These are phyloP conservation scores for Danaus melanippus DNA, from an alignment of 1,140 invertebrate genomes.

Conservation along the genomic window DNA sequence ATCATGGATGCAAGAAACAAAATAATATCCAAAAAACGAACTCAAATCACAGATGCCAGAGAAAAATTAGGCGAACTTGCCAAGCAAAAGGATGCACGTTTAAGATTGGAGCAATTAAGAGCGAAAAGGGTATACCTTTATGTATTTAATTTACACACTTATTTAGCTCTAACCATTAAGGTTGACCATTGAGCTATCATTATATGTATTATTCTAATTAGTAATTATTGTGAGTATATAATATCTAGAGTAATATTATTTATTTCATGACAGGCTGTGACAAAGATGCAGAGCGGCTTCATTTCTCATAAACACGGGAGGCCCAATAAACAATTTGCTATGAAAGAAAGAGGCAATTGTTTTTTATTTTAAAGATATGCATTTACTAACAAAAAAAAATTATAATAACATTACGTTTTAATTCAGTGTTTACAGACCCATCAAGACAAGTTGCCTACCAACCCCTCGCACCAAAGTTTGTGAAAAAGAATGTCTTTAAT, in stretches of 20 bases:
- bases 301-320: no score
- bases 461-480: conserved; percentile 21
- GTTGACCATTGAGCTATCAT: no score
- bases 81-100: conserved; percentile 77
- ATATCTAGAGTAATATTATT: no score
- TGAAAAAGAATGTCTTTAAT: conserved; percentile 25
- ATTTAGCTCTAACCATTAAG: no score
- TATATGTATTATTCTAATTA: background rate
- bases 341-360: conserved; percentile 16
- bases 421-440: conserved; percentile 51
- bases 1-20: conserved; percentile 76
- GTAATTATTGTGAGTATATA: background rate
- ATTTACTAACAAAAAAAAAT: conserved; percentile 5
- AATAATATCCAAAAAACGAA: conserved; percentile 79
- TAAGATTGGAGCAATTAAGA: conserved; percentile 75
- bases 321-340: conserved; percentile 3
- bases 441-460: conserved; percentile 57
- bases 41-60: conserved; percentile 77
- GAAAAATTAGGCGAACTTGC: conserved; percentile 78
- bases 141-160: conserved; percentile 1
- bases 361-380: conserved; percentile 7
- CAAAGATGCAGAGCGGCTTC: no score
- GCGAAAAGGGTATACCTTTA: conserved; percentile 41
- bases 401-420: conserved; percentile 14
- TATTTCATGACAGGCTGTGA: no score